Evolutionary conservation across 37 sponge, comb jelly and placozoan species (phyloP).

Genomic region (Aplysina aerophoba): DNA sequence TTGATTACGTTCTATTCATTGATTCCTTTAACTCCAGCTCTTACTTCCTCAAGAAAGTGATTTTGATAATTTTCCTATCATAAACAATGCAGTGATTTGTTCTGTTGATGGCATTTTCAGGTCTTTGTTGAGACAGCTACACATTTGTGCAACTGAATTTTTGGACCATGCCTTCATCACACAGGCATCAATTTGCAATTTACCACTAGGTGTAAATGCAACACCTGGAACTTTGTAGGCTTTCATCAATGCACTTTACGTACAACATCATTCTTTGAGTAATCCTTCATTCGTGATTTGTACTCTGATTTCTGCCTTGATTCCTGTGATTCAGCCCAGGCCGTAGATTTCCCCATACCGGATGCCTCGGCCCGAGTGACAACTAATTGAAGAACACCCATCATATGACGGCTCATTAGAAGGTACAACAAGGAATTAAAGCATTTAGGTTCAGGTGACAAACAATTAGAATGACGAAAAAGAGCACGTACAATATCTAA

Average conservation of each 20-base stretch:
- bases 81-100: background rate
- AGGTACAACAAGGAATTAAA: no score
- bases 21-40: background rate
- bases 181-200: background rate
- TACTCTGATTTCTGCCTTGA: no score
- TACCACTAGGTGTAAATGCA: background rate
- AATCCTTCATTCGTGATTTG: no score
- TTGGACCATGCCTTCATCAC: background rate
- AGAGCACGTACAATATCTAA: no score
- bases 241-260: background rate
- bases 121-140: background rate
- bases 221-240: background rate
- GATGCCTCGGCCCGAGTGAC: no score
- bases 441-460: no score
- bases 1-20: background rate
- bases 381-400: no score
- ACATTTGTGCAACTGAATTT: background rate
- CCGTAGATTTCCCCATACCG: no score
- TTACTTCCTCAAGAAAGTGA: background rate
- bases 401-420: no score
- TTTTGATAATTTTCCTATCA: slow-evolving; percentile 15
- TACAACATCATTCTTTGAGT: no score
- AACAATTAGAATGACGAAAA: no score
- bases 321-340: no score
- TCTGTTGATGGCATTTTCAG: background rate